These are phyloP conservation scores for Psix sp. DNA, from an alignment of 1,140 invertebrate genomes.

Conservation along the genomic window DNA sequence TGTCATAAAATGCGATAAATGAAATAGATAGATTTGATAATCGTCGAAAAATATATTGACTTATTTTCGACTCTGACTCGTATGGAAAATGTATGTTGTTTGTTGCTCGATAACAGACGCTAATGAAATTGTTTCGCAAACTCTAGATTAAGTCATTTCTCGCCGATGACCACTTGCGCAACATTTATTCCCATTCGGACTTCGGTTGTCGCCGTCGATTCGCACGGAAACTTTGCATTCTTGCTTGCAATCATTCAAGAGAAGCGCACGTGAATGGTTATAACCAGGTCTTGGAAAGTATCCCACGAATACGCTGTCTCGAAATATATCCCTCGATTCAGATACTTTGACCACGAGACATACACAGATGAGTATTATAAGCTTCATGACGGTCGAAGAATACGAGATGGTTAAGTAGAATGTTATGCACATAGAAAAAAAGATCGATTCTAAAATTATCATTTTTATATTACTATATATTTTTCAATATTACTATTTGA, in stretches of 20 bases:
- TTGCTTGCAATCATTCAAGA: slow-evolving; percentile 40
- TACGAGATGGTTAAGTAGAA: too few species aligned
- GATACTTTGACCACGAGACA: slow-evolving; percentile 33
- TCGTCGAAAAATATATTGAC: too few species aligned
- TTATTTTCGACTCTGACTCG: too few species aligned
- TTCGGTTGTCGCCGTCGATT: slow-evolving; percentile 14
- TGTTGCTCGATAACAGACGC: too few species aligned
- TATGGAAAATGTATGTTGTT: too few species aligned
- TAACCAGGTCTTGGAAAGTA: slow-evolving; percentile 42
- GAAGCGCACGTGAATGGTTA: slow-evolving; percentile 30
- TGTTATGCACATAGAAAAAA: too few species aligned
- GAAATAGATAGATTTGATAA: too few species aligned
- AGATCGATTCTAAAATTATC: too few species aligned
- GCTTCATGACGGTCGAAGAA: neutral
- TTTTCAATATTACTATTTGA: neutral
- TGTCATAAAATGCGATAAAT: too few species aligned
- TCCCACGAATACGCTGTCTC: slow-evolving; percentile 31
- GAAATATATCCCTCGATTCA: slow-evolving; percentile 21
- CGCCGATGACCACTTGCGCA: slow-evolving; percentile 11
- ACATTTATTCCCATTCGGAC: slow-evolving; percentile 19
- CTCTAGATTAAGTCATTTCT: slow-evolving; percentile 15
- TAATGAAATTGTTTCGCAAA: too few species aligned
- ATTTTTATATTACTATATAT: too few species aligned
- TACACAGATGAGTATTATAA: slow-evolving; percentile 10
- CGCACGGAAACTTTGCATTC: slow-evolving; percentile 20